These are phyloP conservation scores for Dendronephthya gigantea DNA, from an alignment of 64 coral and sea anemone genomes.

Conservation along the genomic window DNA sequence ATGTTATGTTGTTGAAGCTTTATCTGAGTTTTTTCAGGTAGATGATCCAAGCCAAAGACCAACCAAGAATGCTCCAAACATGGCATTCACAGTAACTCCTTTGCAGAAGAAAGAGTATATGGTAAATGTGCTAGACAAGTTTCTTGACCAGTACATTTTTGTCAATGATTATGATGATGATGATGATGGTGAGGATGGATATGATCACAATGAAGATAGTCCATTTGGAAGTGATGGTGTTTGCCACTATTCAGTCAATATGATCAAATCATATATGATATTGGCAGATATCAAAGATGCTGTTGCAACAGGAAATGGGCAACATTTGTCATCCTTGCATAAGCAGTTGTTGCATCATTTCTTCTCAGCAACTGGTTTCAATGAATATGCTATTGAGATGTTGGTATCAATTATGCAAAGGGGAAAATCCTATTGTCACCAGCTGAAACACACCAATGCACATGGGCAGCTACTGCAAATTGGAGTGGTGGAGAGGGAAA, in stretches of 20 bases:
- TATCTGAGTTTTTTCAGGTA: not conserved
- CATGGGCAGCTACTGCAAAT: not conserved
- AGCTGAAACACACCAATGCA: not conserved
- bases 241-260: not conserved
- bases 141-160: constrained; percentile 18
- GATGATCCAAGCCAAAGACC: not conserved
- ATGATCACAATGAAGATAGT: not conserved
- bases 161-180: not conserved
- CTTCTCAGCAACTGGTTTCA: not conserved
- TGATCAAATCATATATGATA: constrained; percentile 1
- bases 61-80: not conserved
- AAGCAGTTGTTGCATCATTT: constrained; percentile 7
- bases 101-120: not conserved
- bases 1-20: not conserved
- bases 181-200: not conserved
- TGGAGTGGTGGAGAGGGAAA: not conserved
- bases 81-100: not conserved
- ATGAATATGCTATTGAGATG: constrained; percentile 11
- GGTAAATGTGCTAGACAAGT: not conserved
- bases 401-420: not conserved
- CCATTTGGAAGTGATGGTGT: not conserved
- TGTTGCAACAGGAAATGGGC: not conserved
- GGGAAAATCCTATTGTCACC: not conserved
- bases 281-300: not conserved
- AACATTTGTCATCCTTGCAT: not conserved